Base-by-base conservation (phyloP, 2,113 vertebrate species). In the Sylvilagus bachmani region DNA sequence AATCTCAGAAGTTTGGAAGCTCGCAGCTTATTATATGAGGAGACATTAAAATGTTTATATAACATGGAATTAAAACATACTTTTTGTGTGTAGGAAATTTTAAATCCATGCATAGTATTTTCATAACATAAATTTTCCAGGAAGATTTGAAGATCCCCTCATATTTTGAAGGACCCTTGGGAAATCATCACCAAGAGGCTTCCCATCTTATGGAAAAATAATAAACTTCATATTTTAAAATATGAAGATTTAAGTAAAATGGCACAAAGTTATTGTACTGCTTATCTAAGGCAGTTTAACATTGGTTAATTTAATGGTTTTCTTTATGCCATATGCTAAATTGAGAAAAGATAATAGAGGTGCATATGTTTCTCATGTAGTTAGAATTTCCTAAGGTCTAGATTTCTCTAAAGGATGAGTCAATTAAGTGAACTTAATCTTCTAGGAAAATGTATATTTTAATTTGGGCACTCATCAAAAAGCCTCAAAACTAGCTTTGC, bases 181-280 rank as follows among this genome's bases (percentile, higher is more conserved):
- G n/a, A 79, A 82, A 71, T 70, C 66, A 74, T 88, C n/a, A 90
- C 11, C 19, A 86, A 75, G 13, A 73, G 69, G 29, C 2, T 3
- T 61, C 24, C 49, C 55, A 25, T 61, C 24, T 61, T 58, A 85
- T 24, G 33, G 5, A 79, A 16, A 2, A 62, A 67, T 79, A 5
- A 61, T 38, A 88, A 64, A 90, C 70, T 81, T 82, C 61, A 67
- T 29, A 62, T 53, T 85, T 90, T 69, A 69, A 86, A 93, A 80
- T 83, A 22, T 38, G 51, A 71, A 31, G 6, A 55, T 77, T 78
- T 84, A 81, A 80, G 6, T 38, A 81, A 93, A 94, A 92, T 2
- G 62, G 12, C 36, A 83, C 3, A 3, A 67, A 90, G 3, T 9
- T 74, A 21, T 9, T 61, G 61, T 5, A 53, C 38, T 73, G 33